phyloP scores from a whole-genome alignment of 2,797 vertebrate species.

The Enteromius mattozi region DNA sequence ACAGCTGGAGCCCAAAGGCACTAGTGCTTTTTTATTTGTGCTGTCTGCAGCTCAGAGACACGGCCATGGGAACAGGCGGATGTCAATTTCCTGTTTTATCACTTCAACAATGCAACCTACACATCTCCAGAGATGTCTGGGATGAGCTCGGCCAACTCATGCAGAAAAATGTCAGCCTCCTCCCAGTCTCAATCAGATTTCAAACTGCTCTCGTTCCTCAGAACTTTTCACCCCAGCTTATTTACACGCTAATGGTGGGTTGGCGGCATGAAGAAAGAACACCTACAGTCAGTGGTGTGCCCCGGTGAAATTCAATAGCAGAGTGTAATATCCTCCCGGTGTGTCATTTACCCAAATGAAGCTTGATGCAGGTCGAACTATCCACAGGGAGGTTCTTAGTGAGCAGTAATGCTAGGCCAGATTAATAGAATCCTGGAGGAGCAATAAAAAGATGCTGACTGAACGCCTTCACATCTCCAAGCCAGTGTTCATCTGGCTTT shows the following conservation, averaged over 20 bases:
- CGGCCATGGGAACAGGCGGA: background rate
- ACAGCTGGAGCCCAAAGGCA: background rate
- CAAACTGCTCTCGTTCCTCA: background rate
- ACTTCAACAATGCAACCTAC: constrained; percentile 26
- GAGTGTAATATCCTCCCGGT: constrained; percentile 47
- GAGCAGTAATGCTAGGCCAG: constrained; percentile 45
- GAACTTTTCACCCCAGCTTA: constrained; percentile 43
- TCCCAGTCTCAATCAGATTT: constrained; percentile 17
- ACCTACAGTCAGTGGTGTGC: constrained; percentile 42
- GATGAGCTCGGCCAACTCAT: constrained; percentile 42
- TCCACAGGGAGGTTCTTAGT: constrained; percentile 33
- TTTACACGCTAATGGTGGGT: constrained; percentile 35
- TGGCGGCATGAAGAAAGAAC: constrained; percentile 5
- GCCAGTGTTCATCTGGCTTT: constrained; percentile 36
- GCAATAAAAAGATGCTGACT: constrained; percentile 54
- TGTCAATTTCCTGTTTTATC: constrained; percentile 10
- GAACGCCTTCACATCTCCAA: constrained; percentile 15
- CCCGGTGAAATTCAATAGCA: constrained; percentile 36
- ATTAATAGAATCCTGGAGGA: constrained; percentile 52
- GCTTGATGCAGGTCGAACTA: constrained; percentile 25
- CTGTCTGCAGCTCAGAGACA: background rate
- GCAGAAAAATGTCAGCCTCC: constrained; percentile 38
- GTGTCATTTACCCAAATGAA: constrained; percentile 48
- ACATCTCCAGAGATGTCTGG: constrained; percentile 25
- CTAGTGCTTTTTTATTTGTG: background rate